phyloP scores from a whole-genome alignment of 2,113 vertebrate species.

The Seriola aureovittata region DNA sequence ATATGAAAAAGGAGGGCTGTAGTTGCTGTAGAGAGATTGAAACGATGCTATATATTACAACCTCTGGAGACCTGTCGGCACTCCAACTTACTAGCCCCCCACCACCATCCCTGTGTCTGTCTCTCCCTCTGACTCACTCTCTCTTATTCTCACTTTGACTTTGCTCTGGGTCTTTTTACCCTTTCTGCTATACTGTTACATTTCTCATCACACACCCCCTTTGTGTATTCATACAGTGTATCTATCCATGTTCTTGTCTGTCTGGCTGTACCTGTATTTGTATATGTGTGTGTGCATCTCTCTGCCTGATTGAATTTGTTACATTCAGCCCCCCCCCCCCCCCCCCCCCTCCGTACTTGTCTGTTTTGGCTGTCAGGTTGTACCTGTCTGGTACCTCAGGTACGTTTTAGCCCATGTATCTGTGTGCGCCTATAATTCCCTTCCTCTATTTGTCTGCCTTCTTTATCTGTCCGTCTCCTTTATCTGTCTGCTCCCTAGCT shows the following conservation, averaged over 20 bases:
- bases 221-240: slow-evolving; percentile 63
- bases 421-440: slow-evolving; percentile 60
- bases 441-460: slow-evolving; percentile 63
- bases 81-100: slow-evolving; percentile 56
- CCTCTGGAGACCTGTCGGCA: slow-evolving; percentile 79
- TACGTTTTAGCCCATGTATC: slow-evolving; percentile 52
- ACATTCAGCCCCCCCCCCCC: slow-evolving; percentile 18
- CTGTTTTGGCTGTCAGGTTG: slow-evolving; percentile 69
- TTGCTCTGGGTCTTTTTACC: slow-evolving; percentile 67
- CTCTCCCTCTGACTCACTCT: slow-evolving; percentile 29
- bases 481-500: slow-evolving; percentile 58
- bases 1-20: slow-evolving; percentile 78
- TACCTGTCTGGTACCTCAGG: slow-evolving; percentile 67
- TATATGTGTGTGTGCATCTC: slow-evolving; percentile 38
- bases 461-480: slow-evolving; percentile 65
- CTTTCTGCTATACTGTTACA: slow-evolving; percentile 61
- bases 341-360: slow-evolving; percentile 38
- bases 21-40: slow-evolving; percentile 84
- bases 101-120: slow-evolving; percentile 29
- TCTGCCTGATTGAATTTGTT: slow-evolving; percentile 71
- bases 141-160: slow-evolving; percentile 68
- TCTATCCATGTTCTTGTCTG: slow-evolving; percentile 68
- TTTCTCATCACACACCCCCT: slow-evolving; percentile 61
- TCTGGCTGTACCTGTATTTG: slow-evolving; percentile 51
- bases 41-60: slow-evolving; percentile 82